Evolutionary conservation across 2,113 vertebrate species (phyloP), one percentile per base, ranked within the genome.

Genomic region (Pelvicachromis taeniatus): DNA sequence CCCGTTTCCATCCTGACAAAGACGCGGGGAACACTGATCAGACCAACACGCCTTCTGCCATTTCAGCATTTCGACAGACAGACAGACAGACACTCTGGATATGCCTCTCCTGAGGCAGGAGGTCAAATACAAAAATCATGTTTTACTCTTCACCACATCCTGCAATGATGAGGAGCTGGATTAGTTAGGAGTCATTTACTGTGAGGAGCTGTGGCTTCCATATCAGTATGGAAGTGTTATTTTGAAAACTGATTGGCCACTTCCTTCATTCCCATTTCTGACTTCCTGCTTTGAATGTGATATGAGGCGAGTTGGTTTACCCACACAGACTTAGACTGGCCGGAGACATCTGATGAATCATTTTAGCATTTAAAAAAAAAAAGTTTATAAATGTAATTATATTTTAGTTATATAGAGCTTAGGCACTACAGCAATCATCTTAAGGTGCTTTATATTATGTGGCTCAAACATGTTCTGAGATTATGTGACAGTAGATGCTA

Each of bases 1-100:
- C 13, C 99, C 98, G 1, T 99, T 99, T 45, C 99, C 98, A 82
- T 99, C 99, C 99, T 99, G 90, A 13, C 7, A 12, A 65, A 81
- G 9, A 78, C 35, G 58, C 61, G 1, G 16, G 9, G 42, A 42
- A 23, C 12, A 23, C 2, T 19, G 21, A 23, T 19, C 42, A 81
- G 50, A 61, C 16, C 45, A 59, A 85, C 13, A 63, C 6, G 2
- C 2, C 1, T 38, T 33, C 59, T 33, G 35, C 9, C 35, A 38
- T 63, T 38, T 38, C 10, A 21, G 59, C 3, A 4, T 63, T 38
- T n/a, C n/a, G n/a, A n/a, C n/a, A n/a, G n/a, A n/a, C n/a, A n/a
- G n/a, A n/a, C n/a, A n/a, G n/a, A n/a, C n/a, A n/a, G n/a, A n/a
- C n/a, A n/a, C 19, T 38, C 59, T 38, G 33, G 59, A 63, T 38